Base-by-base conservation (phyloP, 2,113 vertebrate genomes). In the Sceloporus undulatus region DNA sequence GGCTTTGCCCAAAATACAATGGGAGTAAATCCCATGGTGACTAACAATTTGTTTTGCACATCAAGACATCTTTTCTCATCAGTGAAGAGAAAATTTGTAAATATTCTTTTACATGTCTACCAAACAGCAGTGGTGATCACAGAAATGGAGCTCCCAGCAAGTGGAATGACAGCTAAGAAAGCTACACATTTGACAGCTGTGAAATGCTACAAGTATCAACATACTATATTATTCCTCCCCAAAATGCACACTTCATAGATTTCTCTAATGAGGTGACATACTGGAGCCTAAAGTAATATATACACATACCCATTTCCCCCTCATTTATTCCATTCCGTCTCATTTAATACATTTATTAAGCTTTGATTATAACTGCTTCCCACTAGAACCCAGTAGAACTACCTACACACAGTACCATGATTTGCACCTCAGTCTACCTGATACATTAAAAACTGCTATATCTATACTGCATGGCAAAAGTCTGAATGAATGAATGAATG, bases 401-500 rank as follows among this genome's bases (percentile, higher is more conserved):
- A 1, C 88, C 4, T 88, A 86, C 66, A 89, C 87, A 90, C 54
- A 84, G 66, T 82, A 71, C 84, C 80, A 34, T 73, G 21, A 74
- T 73, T 0, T 90, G 79, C 90, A 90, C 59, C 82, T 75, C 25
- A 82, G 59, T 76, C 86, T 86, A 87, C 0, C 80, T 79, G 4
- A 91, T 74, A 83, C 34, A 1, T 73, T 48, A 86, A 74, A 18
- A 80, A 42, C 74, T 91, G 52, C 76, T 88, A 90, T 88, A 85
- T 86, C 79, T 89, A 91, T 89, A 91, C 56, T 91, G 86, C 48
- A 75, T 80, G 54, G 89, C 0, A 40, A 82, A 59, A 90, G 52
- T 6, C 85, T 86, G 93, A 90, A 48, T 70, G 85, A 91, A 27
- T 84, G 87, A 86, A 65, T 48, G 87, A 82, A 89, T 89, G 87